Evolutionary conservation across 2,888 invertebrate species (phyloP), one percentile per base, ranked within the genome.

Genomic region (Apodemia hepburni): DNA sequence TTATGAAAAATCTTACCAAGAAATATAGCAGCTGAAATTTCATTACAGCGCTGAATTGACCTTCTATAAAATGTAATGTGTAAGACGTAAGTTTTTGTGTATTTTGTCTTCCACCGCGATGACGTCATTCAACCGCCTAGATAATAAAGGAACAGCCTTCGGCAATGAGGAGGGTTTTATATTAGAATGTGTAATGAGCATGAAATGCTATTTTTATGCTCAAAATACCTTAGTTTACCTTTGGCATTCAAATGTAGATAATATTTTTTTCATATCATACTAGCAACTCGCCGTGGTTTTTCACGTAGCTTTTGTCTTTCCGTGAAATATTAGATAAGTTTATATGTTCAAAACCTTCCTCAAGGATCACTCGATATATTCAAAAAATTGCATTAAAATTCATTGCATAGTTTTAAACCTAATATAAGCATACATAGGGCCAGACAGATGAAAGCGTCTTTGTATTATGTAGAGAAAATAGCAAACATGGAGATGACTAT

Each of bases 141-240:
- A 51, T 51, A 51, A 51, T 51, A 51, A 51, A 51, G 51, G 51
- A 22, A 51, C 51, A 51, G 51, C 22, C 51, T 51, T 51, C 22
- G 51, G 51, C 51, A 51, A 51, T 51, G 51, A 51, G 12, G 51
- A 51, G 51, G 51, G 51, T 51, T 22, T 51, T 51, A 22, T 51
- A 51, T 51, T 51, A 51, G 51, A 51, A 51, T 51, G 51, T 51
- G 51, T 51, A 51, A 51, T 51, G 51, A 51, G 51, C 51, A 51
- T 51, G 22, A 51, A 51, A 51, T 51, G 22, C 51, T 51, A 51
- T 51, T 51, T 51, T 51, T 51, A 51, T 22, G 12, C 22, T 51
- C 12, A 51, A 51, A 51, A 22, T 51, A 51, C 51, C 22, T 51
- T 51, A 51, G 22, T 51, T 51, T 51, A 51, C 51, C 18, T 51